Percentiles rank a stretch among this genome's conserved stretches.
Evolutionary conservation across 2,113 vertebrate species (phyloP).

Genomic region (Microtus oregoni): DNA sequence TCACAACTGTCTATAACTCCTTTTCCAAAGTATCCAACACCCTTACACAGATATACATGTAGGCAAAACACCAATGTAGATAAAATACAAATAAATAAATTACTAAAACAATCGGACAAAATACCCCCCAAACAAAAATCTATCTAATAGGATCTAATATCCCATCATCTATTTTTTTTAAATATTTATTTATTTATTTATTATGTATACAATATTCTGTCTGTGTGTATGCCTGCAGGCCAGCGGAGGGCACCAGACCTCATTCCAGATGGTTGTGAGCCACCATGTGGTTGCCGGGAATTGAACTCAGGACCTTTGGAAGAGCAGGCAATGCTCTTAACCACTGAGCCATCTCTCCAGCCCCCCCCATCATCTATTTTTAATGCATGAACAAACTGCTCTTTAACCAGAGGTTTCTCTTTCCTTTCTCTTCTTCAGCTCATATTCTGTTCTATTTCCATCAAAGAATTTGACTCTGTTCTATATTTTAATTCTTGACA

Average conservation of each 20-base stretch:
- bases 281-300: no score
- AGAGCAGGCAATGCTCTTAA: no score
- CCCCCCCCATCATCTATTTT: slow-evolving; percentile 9
- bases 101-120: not conserved
- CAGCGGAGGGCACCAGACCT: no score
- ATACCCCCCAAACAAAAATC: not conserved
- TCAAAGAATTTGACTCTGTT: slow-evolving; percentile 25
- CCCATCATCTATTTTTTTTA: slow-evolving; percentile 9
- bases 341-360: no score
- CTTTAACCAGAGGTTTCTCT: slow-evolving; percentile 17
- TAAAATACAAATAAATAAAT: not conserved
- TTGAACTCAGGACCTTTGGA: no score
- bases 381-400: slow-evolving; percentile 30
- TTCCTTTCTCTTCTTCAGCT: not conserved
- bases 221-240: no score
- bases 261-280: no score
- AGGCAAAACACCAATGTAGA: not conserved
- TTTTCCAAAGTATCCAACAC: not conserved
- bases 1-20: not conserved
- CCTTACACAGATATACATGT: not conserved
- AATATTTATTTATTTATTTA: no score
- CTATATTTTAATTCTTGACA: slow-evolving; percentile 42
- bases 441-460: slow-evolving; percentile 21
- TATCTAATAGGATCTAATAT: slow-evolving; percentile 24
- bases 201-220: no score